Evolutionary conservation across 2,797 vertebrate species (phyloP).

Genomic region (Knipowitschia caucasica): DNA sequence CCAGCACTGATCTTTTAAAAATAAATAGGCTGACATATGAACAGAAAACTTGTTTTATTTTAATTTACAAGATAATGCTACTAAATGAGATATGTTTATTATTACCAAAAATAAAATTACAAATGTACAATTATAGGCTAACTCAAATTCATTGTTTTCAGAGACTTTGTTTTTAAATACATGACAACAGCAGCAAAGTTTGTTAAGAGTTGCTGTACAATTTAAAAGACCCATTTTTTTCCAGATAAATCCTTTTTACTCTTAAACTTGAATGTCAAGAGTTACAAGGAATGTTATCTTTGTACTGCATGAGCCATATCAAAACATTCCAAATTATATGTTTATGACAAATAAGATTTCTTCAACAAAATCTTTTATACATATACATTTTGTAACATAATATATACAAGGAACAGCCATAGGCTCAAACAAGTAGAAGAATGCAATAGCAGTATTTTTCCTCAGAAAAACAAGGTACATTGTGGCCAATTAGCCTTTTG

Average conservation of each 20-base stretch:
- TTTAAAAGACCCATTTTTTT: slow-evolving; percentile 5
- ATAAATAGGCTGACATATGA: slow-evolving; percentile 44
- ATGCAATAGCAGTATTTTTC: slow-evolving; percentile 56
- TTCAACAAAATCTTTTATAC: slow-evolving; percentile 98
- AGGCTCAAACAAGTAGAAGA: slow-evolving; percentile 79
- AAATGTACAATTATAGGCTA: slow-evolving; percentile 77
- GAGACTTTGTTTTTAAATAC: slow-evolving; percentile 62
- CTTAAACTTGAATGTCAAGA: slow-evolving; percentile 58
- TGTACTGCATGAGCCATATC: slow-evolving; percentile 65
- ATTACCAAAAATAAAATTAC: slow-evolving; percentile 75
- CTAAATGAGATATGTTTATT: slow-evolving; percentile 65
- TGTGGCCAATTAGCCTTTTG: slow-evolving; percentile 66
- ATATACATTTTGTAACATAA: slow-evolving; percentile 70
- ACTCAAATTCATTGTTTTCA: slow-evolving; percentile 72
- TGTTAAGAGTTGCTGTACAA: background rate
- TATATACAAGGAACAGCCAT: slow-evolving; percentile 92
- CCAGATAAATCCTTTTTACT: background rate
- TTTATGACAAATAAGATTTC: slow-evolving; percentile 87
- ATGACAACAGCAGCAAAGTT: background rate
- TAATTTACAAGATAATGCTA: slow-evolving; percentile 68
- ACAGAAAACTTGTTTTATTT: slow-evolving; percentile 78
- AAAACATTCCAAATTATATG: slow-evolving; percentile 72
- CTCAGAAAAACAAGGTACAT: slow-evolving; percentile 63
- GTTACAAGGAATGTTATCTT: slow-evolving; percentile 67
- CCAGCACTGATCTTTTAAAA: background rate